Conservation (phyloP, 35 echinoderm and acorn worm species). For the Heliocidaris erythrogramma region DNA sequence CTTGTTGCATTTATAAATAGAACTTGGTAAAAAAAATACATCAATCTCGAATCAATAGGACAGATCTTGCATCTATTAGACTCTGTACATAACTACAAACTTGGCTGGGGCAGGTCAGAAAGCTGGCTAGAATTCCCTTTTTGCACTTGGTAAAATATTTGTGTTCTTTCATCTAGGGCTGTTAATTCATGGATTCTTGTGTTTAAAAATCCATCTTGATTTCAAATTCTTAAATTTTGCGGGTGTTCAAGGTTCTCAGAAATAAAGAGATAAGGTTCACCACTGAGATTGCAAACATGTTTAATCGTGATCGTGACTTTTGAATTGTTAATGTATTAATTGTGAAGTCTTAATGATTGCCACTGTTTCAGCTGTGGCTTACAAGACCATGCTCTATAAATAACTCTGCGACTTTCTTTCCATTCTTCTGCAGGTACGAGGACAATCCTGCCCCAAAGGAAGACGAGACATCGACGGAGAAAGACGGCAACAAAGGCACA, state of each 20-base stretch:
- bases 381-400: not conserved
- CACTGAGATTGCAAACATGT: not conserved
- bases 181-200: too few relatives aligned
- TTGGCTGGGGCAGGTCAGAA: too few relatives aligned
- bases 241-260: not conserved
- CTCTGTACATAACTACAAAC: too few relatives aligned
- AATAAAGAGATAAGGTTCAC: not conserved
- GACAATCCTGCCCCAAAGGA: conserved; percentile 62
- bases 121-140: too few relatives aligned
- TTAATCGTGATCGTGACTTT: not conserved
- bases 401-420: not conserved
- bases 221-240: not conserved
- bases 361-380: not conserved
- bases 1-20: too few relatives aligned
- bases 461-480: conserved; percentile 15
- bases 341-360: not conserved
- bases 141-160: too few relatives aligned
- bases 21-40: too few relatives aligned
- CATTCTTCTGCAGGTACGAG: conserved; percentile 58
- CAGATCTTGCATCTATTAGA: too few relatives aligned
- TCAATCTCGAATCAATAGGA: too few relatives aligned
- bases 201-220: too few relatives aligned
- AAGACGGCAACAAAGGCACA: not conserved
- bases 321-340: not conserved
- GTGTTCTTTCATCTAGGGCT: too few relatives aligned